Evolutionary conservation across 2,797 vertebrate genomes (phyloP).

Genomic region (Amazona ochrocephala): DNA sequence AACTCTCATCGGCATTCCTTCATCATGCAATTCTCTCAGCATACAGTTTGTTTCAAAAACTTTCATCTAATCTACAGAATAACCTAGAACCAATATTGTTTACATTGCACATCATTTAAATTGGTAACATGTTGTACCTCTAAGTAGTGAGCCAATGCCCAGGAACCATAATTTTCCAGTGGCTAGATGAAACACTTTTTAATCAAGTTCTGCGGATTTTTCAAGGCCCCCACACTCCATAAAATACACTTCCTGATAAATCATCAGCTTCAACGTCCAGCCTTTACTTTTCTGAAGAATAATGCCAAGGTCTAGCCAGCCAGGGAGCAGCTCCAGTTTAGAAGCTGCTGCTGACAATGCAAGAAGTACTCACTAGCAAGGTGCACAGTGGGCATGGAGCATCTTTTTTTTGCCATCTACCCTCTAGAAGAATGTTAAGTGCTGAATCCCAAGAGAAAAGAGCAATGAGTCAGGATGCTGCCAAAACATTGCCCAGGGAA

Average conservation of each 20-base stretch:
- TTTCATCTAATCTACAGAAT: neutral
- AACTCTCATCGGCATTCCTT: neutral
- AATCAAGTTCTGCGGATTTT: neutral
- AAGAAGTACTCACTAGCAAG: neutral
- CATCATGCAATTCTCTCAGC: neutral
- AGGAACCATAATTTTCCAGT: neutral
- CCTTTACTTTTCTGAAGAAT: neutral
- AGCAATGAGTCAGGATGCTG: neutral
- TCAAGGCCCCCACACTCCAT: fast-evolving
- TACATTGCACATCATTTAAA: neutral
- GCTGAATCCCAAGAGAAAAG: neutral
- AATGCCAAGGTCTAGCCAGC: neutral
- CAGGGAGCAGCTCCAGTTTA: neutral
- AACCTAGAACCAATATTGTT: neutral
- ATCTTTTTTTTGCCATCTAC: neutral
- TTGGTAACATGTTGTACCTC: neutral
- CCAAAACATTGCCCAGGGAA: neutral
- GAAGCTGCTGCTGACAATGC: neutral
- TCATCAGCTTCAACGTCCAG: neutral
- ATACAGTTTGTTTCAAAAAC: neutral
- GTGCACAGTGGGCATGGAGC: neutral
- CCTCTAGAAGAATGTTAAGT: neutral
- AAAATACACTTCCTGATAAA: neutral
- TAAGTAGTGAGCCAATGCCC: neutral
- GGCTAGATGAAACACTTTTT: neutral